A percentile compares a stretch with the other conserved stretches of the same genome.
phyloP scores from a whole-genome alignment of 2,888 invertebrate genomes.

The Hesperia comma region DNA sequence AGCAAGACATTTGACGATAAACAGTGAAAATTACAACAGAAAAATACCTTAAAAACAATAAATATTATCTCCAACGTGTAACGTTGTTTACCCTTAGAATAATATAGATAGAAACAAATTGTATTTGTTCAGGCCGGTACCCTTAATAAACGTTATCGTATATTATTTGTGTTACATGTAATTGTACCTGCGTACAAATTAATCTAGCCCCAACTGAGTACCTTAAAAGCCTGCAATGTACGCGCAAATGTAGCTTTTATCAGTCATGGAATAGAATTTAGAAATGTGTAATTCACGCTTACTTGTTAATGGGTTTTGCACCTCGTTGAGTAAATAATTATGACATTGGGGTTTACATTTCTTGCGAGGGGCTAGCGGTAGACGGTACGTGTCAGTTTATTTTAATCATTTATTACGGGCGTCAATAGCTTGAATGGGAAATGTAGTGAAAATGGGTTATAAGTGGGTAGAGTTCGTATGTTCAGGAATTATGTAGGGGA shows the following conservation, averaged over 20 bases:
- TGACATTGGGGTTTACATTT: conserved; percentile 32
- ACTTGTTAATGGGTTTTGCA: background rate
- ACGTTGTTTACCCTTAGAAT: conserved; percentile 6
- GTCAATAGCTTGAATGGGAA: background rate
- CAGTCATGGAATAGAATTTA: background rate
- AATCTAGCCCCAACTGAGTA: conserved; percentile 11
- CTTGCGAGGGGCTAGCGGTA: conserved; percentile 7
- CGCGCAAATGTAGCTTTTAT: conserved; percentile 8
- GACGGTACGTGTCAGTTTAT: conserved; percentile 22
- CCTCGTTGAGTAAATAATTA: conserved; percentile 34
- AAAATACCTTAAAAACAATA: conserved; percentile 9
- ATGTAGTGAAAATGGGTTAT: background rate
- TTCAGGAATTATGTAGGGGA: too few species aligned
- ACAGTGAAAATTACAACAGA: background rate
- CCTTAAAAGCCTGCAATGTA: background rate
- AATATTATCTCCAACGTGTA: background rate
- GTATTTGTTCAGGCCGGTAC: conserved; percentile 56
- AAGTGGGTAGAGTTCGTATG: too few species aligned
- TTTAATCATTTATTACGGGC: conserved; percentile 25
- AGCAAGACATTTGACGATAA: background rate
- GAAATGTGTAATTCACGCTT: background rate
- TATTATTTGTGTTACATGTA: conserved; percentile 50
- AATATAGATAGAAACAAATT: conserved; percentile 48
- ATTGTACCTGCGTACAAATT: conserved; percentile 39
- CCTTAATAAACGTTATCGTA: conserved; percentile 53